A percentile compares a stretch with the other conserved stretches of the same genome.
phyloP scores from a whole-genome alignment of 2,113 vertebrate species.

The Steatornis caripensis region DNA sequence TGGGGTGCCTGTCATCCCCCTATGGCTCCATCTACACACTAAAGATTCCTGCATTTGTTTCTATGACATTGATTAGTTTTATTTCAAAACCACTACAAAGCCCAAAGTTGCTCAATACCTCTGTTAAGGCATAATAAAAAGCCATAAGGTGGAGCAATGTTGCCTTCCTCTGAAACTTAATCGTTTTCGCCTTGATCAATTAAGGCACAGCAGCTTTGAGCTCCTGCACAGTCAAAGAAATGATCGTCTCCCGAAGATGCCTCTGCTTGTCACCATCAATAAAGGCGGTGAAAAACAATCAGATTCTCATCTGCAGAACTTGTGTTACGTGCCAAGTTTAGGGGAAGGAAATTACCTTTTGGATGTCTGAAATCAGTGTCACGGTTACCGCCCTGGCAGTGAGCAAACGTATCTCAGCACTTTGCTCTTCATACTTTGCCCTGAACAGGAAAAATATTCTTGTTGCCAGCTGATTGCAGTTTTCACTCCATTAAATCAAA shows the following conservation, averaged over 20 bases:
- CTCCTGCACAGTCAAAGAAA: neutral
- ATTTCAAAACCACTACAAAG: conserved; percentile 9
- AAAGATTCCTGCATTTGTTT: neutral
- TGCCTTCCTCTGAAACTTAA: neutral
- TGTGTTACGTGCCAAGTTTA: neutral
- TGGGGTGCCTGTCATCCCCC: neutral
- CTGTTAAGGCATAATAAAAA: neutral
- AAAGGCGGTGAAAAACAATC: neutral
- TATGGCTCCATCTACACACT: neutral
- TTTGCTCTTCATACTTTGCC: neutral
- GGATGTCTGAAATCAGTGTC: neutral
- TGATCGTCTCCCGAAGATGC: neutral
- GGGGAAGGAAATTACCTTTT: neutral
- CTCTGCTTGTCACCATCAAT: neutral
- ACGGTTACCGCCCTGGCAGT: neutral
- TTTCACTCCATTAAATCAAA: neutral
- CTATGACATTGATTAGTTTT: neutral
- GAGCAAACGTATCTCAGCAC: neutral
- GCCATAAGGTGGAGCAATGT: neutral
- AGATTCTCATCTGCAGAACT: neutral
- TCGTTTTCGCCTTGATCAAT: neutral
- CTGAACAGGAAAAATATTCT: neutral
- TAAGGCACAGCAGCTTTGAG: neutral
- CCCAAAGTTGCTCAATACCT: neutral
- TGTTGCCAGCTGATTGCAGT: neutral